phyloP scores from a whole-genome alignment of 2,797 vertebrate genomes.

The Pelobates cultripes region DNA sequence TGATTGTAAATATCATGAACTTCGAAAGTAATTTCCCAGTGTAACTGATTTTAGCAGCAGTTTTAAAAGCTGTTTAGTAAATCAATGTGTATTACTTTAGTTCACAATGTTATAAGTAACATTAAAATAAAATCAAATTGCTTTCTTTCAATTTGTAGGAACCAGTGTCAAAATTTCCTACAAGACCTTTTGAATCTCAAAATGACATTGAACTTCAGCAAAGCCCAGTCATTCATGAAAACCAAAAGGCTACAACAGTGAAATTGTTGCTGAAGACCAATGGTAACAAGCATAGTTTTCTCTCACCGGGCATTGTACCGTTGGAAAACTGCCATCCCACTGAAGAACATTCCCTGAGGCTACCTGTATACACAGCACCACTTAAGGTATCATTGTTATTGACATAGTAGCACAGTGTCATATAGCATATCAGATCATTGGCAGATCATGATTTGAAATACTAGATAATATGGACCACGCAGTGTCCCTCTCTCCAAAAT shows the following conservation, averaged over 20 bases:
- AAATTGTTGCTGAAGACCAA: slow-evolving; percentile 26
- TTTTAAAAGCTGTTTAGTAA: too few species aligned
- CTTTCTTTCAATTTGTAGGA: slow-evolving; percentile 3
- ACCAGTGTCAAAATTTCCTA: slow-evolving; percentile 27
- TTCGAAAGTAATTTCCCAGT: too few species aligned
- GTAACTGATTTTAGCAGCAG: too few species aligned
- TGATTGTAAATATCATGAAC: too few species aligned
- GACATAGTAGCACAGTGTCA: neutral
- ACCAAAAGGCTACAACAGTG: slow-evolving; percentile 29
- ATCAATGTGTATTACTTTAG: too few species aligned
- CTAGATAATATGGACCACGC: too few species aligned
- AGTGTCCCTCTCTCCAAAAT: too few species aligned
- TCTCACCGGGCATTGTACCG: neutral
- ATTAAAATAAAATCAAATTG: too few species aligned
- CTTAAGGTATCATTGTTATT: slow-evolving; percentile 36
- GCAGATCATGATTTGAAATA: too few species aligned
- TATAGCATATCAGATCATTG: neutral
- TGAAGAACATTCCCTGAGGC: neutral
- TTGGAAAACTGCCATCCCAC: slow-evolving; percentile 2
- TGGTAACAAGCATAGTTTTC: slow-evolving; percentile 22
- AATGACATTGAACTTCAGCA: slow-evolving; percentile 6
- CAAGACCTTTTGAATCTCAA: slow-evolving; percentile 12
- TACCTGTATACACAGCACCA: slow-evolving; percentile 13
- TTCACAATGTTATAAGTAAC: too few species aligned
- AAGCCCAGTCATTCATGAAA: slow-evolving; percentile 8